These are phyloP conservation scores for Valencia hispanica DNA, from an alignment of 2,797 vertebrate species.

Conservation along the genomic window DNA sequence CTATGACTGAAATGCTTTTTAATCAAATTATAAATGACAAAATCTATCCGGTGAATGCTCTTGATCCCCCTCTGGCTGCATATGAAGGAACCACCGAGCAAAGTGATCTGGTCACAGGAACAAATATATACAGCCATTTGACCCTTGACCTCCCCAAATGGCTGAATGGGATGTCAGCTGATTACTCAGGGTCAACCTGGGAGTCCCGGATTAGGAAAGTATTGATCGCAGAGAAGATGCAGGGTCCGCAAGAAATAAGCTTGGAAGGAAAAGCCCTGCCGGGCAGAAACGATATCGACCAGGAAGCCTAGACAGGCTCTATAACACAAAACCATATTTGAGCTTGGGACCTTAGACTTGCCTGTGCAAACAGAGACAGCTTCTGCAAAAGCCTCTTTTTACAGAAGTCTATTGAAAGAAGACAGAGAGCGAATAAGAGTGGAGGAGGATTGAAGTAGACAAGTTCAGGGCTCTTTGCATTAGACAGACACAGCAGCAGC, in stretches of 20 bases:
- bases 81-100: slow-evolving; percentile 66
- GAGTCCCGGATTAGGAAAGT: slow-evolving; percentile 75
- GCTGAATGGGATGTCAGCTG: slow-evolving; percentile 79
- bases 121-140: slow-evolving; percentile 79
- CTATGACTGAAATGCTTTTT: not conserved
- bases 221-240: slow-evolving; percentile 75
- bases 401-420: slow-evolving; percentile 52
- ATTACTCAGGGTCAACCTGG: slow-evolving; percentile 73
- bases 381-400: slow-evolving; percentile 61
- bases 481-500: slow-evolving; percentile 64
- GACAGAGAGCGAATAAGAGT: slow-evolving; percentile 46
- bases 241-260: slow-evolving; percentile 66
- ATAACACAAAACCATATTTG: slow-evolving; percentile 73
- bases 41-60: slow-evolving; percentile 48
- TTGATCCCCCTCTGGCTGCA: slow-evolving; percentile 67
- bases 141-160: slow-evolving; percentile 73
- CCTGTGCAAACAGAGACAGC: slow-evolving; percentile 71
- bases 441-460: slow-evolving; percentile 53
- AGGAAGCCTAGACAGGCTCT: slow-evolving; percentile 57
- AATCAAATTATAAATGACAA: not conserved
- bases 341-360: slow-evolving; percentile 68
- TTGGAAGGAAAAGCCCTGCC: slow-evolving; percentile 66
- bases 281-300: slow-evolving; percentile 73
- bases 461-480: slow-evolving; percentile 65
- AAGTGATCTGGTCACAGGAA: slow-evolving; percentile 79